Conservation (phyloP, 2,113 vertebrate genomes). For the Stegostoma tigrinum region DNA sequence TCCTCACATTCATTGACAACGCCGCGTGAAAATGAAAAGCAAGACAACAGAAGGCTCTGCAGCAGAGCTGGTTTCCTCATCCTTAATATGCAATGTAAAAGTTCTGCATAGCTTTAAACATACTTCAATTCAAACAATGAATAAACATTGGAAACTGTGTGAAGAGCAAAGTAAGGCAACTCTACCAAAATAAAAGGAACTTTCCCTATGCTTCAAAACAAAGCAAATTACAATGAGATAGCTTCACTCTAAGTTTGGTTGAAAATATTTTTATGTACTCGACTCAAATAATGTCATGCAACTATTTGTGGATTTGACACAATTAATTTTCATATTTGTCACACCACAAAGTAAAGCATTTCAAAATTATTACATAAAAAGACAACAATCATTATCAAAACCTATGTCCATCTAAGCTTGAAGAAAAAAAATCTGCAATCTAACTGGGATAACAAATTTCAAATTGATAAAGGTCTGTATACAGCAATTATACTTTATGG, state of each 20-base stretch:
- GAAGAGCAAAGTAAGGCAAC: background rate
- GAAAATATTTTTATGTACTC: background rate
- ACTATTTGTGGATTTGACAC: background rate
- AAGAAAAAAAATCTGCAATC: background rate
- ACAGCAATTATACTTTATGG: background rate
- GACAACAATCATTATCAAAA: background rate
- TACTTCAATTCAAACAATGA: background rate
- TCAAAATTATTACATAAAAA: background rate
- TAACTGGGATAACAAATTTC: background rate
- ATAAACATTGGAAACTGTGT: background rate
- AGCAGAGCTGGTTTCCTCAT: background rate
- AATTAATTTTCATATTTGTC: background rate
- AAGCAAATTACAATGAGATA: background rate
- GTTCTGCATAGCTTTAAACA: background rate
- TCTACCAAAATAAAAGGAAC: background rate
- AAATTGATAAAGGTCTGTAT: background rate
- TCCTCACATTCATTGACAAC: background rate
- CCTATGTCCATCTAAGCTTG: background rate
- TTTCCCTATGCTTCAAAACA: background rate
- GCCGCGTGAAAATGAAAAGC: background rate
- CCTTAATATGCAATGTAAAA: background rate
- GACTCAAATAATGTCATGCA: background rate
- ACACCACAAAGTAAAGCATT: background rate
- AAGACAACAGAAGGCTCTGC: background rate
- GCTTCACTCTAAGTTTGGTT: background rate